These are phyloP conservation scores for Helogale parvula DNA, from an alignment of 2,113 vertebrate species.

Conservation along the genomic window DNA sequence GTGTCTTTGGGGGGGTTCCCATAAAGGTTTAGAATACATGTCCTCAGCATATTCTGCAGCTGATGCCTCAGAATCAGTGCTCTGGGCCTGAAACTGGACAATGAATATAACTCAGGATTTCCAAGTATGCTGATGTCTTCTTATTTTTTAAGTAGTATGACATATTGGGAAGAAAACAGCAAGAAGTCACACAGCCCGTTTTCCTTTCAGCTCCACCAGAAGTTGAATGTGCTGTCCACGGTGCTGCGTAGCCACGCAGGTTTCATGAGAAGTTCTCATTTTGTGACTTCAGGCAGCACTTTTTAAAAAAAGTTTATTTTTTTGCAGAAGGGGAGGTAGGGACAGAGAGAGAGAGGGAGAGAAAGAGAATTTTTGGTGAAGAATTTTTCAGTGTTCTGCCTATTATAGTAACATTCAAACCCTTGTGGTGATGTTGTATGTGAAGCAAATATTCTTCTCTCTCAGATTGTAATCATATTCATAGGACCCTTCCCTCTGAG, in stretches of 20 bases:
- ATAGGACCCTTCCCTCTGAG: background rate
- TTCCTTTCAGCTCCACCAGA: background rate
- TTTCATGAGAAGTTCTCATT: background rate
- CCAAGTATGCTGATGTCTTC: background rate
- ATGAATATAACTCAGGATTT: background rate
- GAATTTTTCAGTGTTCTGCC: background rate
- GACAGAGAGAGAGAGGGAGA: no score
- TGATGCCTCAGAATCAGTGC: background rate
- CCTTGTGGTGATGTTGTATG: fast-evolving
- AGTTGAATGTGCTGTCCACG: background rate
- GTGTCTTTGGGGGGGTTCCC: background rate
- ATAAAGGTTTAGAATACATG: background rate
- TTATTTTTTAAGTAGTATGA: background rate
- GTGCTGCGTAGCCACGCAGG: background rate
- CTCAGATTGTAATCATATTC: background rate
- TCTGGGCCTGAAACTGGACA: background rate
- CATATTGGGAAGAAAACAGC: background rate
- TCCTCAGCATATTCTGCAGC: background rate
- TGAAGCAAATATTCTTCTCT: background rate
- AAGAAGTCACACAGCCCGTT: background rate
- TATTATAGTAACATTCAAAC: background rate
- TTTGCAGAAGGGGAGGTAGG: no score
- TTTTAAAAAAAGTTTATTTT: no score
- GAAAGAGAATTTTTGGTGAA: background rate
- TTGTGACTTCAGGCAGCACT: background rate